Evolutionary conservation across 2,888 invertebrate species (phyloP).

Genomic region (Ceramica pisi): DNA sequence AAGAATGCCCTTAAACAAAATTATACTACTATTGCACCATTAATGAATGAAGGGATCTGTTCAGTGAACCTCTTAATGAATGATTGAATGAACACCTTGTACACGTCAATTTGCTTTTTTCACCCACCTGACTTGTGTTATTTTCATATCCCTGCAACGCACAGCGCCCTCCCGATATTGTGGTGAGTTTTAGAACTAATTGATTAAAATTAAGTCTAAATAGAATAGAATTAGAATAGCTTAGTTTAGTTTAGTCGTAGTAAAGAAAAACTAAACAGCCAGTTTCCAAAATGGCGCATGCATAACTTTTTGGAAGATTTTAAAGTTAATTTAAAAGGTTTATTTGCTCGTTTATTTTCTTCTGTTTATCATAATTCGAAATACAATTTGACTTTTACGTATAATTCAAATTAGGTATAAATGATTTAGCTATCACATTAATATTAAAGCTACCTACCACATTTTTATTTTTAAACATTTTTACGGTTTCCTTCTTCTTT

Average conservation of each 20-base stretch:
- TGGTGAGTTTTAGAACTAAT: slow-evolving; percentile 74
- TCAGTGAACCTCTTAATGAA: slow-evolving; percentile 26
- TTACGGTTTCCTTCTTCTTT: neutral
- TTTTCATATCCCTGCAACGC: slow-evolving; percentile 78
- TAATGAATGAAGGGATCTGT: slow-evolving; percentile 24
- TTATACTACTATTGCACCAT: slow-evolving; percentile 22
- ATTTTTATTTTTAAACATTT: neutral
- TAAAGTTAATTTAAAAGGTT: neutral
- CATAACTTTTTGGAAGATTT: neutral
- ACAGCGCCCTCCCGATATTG: slow-evolving; percentile 86
- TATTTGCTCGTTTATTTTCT: neutral
- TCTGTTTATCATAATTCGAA: neutral
- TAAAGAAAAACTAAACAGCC: neutral
- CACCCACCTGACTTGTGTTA: slow-evolving; percentile 69
- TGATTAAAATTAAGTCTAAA: slow-evolving; percentile 19
- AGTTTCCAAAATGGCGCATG: slow-evolving; percentile 29
- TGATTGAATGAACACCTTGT: slow-evolving; percentile 48
- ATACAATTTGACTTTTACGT: neutral
- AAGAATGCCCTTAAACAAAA: slow-evolving; percentile 35
- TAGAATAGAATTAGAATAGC: neutral
- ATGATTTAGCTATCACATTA: neutral
- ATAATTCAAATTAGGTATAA: too few species aligned
- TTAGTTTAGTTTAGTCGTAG: neutral
- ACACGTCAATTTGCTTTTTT: slow-evolving; percentile 52
- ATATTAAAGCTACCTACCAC: neutral